phyloP scores from a whole-genome alignment of 2,113 vertebrate genomes.

The Bambusicola thoracicus region DNA sequence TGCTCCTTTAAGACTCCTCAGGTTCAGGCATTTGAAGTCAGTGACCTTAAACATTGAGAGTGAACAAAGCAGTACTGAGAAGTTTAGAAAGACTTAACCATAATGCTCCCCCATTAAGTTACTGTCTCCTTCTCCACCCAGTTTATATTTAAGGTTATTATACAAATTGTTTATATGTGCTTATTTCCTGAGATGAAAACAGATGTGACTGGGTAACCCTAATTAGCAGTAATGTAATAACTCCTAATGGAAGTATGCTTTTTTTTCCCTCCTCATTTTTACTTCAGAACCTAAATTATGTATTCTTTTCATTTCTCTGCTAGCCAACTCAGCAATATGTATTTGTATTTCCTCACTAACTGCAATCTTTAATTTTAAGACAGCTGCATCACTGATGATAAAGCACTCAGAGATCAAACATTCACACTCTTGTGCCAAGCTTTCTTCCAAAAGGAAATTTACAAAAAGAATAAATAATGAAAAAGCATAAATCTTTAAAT shows the following conservation, averaged over 20 bases:
- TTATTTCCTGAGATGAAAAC: slow-evolving; percentile 12
- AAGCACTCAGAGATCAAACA: slow-evolving; percentile 39
- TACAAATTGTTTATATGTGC: not conserved
- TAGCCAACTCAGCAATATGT: not conserved
- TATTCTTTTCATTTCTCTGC: slow-evolving; percentile 10
- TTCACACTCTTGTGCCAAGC: not conserved
- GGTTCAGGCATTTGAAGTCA: not conserved
- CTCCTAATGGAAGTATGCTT: not conserved
- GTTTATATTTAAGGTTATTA: not conserved
- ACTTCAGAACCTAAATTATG: slow-evolving; percentile 10
- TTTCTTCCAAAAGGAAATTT: slow-evolving; percentile 15
- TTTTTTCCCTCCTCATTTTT: not conserved
- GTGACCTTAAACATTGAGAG: not conserved
- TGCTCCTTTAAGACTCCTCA: not conserved
- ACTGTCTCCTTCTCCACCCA: not conserved
- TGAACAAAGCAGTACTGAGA: not conserved
- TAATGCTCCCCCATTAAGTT: not conserved
- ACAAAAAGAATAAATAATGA: slow-evolving; percentile 56
- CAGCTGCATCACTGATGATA: slow-evolving; percentile 17
- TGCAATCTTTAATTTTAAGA: slow-evolving; percentile 40
- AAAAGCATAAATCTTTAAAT: slow-evolving; percentile 29
- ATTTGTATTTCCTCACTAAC: slow-evolving; percentile 36
- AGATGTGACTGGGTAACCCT: not conserved
- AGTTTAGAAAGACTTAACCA: not conserved
- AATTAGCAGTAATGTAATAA: not conserved